A percentile compares a stretch with the other conserved stretches of the same genome.
Evolutionary conservation across 1,140 invertebrate genomes (phyloP).

Genomic region (Homarus americanus): DNA sequence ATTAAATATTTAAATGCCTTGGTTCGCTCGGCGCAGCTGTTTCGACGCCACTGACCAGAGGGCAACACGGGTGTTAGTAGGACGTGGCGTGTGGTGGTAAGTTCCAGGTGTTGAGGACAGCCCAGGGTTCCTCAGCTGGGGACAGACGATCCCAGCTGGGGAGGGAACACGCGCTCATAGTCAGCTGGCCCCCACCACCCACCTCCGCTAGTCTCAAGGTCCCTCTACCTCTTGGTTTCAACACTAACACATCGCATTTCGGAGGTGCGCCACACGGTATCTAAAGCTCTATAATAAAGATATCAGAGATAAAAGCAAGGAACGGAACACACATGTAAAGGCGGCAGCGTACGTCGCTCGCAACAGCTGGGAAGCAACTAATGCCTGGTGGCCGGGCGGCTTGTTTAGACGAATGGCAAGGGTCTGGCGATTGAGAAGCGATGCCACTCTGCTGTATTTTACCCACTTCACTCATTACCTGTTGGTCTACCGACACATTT

Average conservation of each 20-base stretch:
- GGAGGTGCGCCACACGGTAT: not conserved
- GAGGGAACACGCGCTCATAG: conserved; percentile 12
- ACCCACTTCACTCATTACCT: too few species aligned
- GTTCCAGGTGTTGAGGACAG: not conserved
- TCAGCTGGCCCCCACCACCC: not conserved
- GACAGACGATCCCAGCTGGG: conserved; percentile 50
- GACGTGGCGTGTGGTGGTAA: too few species aligned
- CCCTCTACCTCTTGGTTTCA: not conserved
- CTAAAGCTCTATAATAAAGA: too few species aligned
- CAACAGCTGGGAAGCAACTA: conserved; percentile 68
- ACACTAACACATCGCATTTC: not conserved
- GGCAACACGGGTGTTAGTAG: too few species aligned
- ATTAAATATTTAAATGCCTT: too few species aligned
- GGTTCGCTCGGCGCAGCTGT: too few species aligned
- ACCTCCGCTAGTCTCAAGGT: not conserved
- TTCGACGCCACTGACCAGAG: too few species aligned
- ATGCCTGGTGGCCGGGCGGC: conserved; percentile 40
- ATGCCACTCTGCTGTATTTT: not conserved
- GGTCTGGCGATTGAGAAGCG: not conserved
- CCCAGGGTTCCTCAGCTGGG: not conserved
- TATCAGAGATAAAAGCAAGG: not conserved
- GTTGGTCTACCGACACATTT: too few species aligned
- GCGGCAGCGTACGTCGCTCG: conserved; percentile 41
- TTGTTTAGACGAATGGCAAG: conserved; percentile 54
- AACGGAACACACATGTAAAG: conserved; percentile 31